phyloP scores from a whole-genome alignment of 53 echinoderm and acorn worm genomes.

The Stichopus horrens region DNA sequence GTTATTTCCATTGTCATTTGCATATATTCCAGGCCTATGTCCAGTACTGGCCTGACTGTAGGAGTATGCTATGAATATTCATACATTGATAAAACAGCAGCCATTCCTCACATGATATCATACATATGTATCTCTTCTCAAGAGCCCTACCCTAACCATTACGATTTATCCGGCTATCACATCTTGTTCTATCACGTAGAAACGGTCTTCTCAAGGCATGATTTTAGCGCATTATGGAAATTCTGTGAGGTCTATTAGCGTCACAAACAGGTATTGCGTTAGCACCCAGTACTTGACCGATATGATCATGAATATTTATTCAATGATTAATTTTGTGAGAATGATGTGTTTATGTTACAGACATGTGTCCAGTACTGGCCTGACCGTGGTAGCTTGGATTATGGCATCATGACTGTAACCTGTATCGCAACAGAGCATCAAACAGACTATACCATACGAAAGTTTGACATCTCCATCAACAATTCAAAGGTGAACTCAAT shows the following conservation, averaged over 20 bases:
- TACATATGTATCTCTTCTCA: background rate
- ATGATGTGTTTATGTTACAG: background rate
- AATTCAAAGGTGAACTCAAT: background rate
- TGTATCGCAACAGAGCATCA: constrained; percentile 11
- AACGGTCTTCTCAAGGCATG: background rate
- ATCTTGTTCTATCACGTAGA: no score
- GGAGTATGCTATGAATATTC: background rate
- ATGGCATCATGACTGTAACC: constrained; percentile 31
- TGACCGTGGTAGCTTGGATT: constrained; percentile 19
- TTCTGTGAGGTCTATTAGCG: background rate
- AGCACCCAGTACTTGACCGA: background rate
- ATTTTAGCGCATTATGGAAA: background rate
- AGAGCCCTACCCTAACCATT: no score
- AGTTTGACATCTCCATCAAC: background rate
- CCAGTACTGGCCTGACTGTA: constrained; percentile 41
- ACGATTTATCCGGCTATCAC: no score
- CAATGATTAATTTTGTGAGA: no score
- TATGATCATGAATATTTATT: no score
- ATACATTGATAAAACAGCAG: background rate
- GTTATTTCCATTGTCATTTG: background rate
- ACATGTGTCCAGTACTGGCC: constrained; percentile 46
- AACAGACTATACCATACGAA: background rate
- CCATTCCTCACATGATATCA: no score
- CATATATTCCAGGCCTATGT: constrained; percentile 1
- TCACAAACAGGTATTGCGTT: background rate